Base-by-base conservation (phyloP, 1,140 invertebrate genomes). In the Heliconius eleuchia region DNA sequence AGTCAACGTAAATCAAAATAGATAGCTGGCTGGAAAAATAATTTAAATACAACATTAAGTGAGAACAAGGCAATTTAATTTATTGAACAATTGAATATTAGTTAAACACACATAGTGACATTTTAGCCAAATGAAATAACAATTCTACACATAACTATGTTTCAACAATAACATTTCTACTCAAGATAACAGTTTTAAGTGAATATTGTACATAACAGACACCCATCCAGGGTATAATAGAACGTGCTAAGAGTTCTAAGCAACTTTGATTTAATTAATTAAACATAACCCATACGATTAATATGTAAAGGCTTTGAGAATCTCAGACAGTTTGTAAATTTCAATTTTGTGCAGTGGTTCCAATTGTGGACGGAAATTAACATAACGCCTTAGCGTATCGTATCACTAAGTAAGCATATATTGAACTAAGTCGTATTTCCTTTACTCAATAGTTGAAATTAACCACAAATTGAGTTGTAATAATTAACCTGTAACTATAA, bases 301-400 rank as follows among this genome's bases (percentile, higher is more conserved):
- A 71, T 71, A 71, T 71, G 71, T 71, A 71, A 71, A 71, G 71
- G 71, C 71, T 71, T 71, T 34, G 71, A 71, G 71, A 71, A 71
- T n/a, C 71, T 71, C 37, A 71, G 30, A 37, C 30, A n/a, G 71
- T 71, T 71, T 71, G 71, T 71, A 71, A 66, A 66, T 66, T 71
- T 23, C 71, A 71, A 71, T 71, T 71, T 39, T 71, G 30, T 71
- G 37, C 71, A 71, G 19, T 39, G 71, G 30, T n/a, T 71, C 19
- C 18, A 71, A 71, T 71, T 71, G 71, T 34, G 71, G 71, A 71
- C 37, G 39, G 60, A 13, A 66, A 66, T 66, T 66, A 66, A 27
- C 60, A 66, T 66, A 66, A 66, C 60, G 60, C 11, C 27, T 66
- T 66, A 27, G 60, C 60, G 23, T 66, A 23, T 60, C 23, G 23